Base-by-base conservation (phyloP, 1,140 invertebrate genomes). In the Drosophila persimilis region DNA sequence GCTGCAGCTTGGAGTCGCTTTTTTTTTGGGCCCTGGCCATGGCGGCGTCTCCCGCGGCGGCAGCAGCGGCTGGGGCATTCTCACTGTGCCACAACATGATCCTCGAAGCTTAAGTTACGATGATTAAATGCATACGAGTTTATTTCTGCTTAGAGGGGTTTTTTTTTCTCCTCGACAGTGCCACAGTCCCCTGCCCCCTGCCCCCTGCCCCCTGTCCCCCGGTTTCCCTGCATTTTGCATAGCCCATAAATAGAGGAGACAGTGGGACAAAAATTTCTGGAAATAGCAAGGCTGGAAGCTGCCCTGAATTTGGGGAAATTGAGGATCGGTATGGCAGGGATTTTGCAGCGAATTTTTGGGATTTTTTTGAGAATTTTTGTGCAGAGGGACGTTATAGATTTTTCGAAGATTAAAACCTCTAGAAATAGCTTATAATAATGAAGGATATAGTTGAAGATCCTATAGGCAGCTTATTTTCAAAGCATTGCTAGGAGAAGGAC, bases 121-220 rank as follows among this genome's bases (percentile, higher is more conserved):
- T 88, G 83, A 88, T 88, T 88, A 88, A 88, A 88, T 77, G 78
- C 83, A 88, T 88, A 88, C 83, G 83, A 88, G 83, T 89, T 89
- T 88, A 88, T 83, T 88, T 88, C 58, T 83, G 83, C 77, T 83
- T 88, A 78, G 81, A 17, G 17, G 17, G 17, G 17, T 74, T 46
- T 64, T 54, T 46, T 46, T 47, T 62, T 52, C 64, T 52, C 39
- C 50, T 39, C 31, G 15, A 26, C 26, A 26, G 29, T 24, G 24
- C 22, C 22, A 24, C 22, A 24, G 4, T 17, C 51, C 4, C 50
- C 2, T 17, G 17, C 17, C 13, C 6, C 51, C 51, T 22, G 41
- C n/a, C 51, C 4, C 48, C 3, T 17, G 17, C 17, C 13, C 6
- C 51, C 41, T 22, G 41, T 2, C 13, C 4, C 64, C 8, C 11